phyloP scores from a whole-genome alignment of 1,140 invertebrate genomes.

The Catajapyx aquilonaris region DNA sequence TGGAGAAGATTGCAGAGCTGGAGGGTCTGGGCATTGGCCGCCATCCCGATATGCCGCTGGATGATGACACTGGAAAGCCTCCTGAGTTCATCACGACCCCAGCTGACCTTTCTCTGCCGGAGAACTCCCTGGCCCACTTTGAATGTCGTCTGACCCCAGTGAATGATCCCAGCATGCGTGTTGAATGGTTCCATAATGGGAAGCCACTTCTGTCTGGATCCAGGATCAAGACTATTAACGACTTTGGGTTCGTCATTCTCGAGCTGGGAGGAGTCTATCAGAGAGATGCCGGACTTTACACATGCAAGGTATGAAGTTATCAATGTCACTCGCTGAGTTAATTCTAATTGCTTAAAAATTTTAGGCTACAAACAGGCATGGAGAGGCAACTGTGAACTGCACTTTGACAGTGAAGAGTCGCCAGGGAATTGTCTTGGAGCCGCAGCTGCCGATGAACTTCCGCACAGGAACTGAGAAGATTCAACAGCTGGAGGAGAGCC shows the following conservation, averaged over 20 bases:
- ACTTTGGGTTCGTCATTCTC: conserved; percentile 83
- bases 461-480: conserved; percentile 68
- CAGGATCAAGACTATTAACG: conserved; percentile 74
- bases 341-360: neutral
- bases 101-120: conserved; percentile 56
- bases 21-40: conserved; percentile 56
- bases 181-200: conserved; percentile 94
- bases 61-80: conserved; percentile 66
- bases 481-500: conserved; percentile 68
- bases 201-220: conserved; percentile 69
- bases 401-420: conserved; percentile 63
- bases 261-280: conserved; percentile 74
- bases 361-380: conserved; percentile 63
- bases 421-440: conserved; percentile 71
- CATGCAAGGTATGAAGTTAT: conserved; percentile 42
- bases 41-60: conserved; percentile 31
- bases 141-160: conserved; percentile 76
- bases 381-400: conserved; percentile 68
- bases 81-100: conserved; percentile 82
- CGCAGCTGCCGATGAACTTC: conserved; percentile 71
- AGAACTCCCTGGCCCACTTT: conserved; percentile 80
- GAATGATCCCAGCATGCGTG: conserved; percentile 75
- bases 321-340: too few relatives aligned
- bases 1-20: conserved; percentile 78
- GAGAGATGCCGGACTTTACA: conserved; percentile 70